phyloP scores from a whole-genome alignment of 2,888 invertebrate genomes.

The Cylindroiulus punctatus region DNA sequence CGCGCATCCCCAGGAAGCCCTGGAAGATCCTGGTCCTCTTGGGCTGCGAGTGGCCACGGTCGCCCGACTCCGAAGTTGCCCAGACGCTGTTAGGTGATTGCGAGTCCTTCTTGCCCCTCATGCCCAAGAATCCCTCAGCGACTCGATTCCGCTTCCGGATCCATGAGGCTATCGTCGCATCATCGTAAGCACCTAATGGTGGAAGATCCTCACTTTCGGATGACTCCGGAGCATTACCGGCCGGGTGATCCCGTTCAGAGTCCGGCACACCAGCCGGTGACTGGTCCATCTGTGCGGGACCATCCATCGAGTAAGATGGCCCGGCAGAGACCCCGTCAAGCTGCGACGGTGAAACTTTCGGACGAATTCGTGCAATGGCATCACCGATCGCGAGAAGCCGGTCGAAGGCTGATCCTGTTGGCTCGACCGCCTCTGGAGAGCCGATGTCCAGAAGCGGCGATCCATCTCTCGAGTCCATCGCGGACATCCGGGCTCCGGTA shows the following conservation, averaged over 20 bases:
- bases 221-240: neutral
- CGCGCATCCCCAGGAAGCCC: neutral
- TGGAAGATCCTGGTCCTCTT: neutral
- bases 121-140: neutral
- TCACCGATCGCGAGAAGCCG: neutral
- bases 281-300: neutral
- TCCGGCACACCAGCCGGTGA: neutral
- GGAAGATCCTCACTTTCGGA: neutral
- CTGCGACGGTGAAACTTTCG: neutral
- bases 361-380: neutral
- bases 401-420: no score
- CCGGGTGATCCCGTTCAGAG: neutral
- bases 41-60: neutral
- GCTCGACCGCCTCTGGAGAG: no score
- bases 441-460: no score
- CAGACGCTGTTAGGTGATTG: neutral
- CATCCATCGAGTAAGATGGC: neutral
- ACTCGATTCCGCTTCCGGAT: neutral
- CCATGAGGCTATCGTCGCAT: neutral
- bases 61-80: neutral
- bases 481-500: no score
- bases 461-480: no score
- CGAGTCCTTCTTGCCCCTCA: neutral
- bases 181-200: neutral
- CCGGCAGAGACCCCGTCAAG: neutral